Percentiles rank a stretch among this genome's conserved stretches.
Evolutionary conservation across 2,113 vertebrate genomes (phyloP).

Genomic region (Neofelis nebulosa): DNA sequence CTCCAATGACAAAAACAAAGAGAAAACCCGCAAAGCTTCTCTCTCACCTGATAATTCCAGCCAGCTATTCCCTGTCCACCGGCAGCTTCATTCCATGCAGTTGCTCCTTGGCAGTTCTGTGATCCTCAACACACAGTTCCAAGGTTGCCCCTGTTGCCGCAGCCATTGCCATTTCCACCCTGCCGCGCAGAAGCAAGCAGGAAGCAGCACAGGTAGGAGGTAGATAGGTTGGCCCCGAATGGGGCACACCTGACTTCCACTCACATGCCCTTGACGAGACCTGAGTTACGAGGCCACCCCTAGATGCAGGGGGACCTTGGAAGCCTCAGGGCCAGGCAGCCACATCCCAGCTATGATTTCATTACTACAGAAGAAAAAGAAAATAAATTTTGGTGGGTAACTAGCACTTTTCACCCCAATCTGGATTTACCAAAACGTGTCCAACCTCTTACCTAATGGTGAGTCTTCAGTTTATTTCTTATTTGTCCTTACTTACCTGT

Average conservation of each 20-base stretch:
- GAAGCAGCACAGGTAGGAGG: neutral
- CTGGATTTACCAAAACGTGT: neutral
- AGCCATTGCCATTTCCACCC: neutral
- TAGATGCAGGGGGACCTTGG: neutral
- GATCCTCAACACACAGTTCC: neutral
- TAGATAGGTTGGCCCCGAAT: fast-evolving
- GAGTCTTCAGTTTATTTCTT: neutral
- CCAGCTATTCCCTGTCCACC: neutral
- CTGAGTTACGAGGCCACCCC: neutral
- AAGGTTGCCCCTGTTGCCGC: neutral
- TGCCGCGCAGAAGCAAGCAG: neutral
- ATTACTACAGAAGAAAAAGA: neutral
- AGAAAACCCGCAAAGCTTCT: neutral
- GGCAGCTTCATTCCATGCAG: neutral
- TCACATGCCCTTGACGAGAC: neutral
- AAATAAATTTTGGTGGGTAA: neutral
- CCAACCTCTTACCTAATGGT: neutral
- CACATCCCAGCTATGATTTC: neutral
- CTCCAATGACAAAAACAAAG: neutral
- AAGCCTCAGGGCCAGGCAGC: neutral
- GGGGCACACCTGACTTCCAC: neutral
- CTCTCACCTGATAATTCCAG: neutral
- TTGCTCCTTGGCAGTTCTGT: neutral
- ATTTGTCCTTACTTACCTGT: neutral
- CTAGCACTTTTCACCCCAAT: neutral